Percentiles rank a stretch among this genome's conserved stretches.
Conservation (phyloP, 2,113 vertebrate genomes). For the Xerus inauris region DNA sequence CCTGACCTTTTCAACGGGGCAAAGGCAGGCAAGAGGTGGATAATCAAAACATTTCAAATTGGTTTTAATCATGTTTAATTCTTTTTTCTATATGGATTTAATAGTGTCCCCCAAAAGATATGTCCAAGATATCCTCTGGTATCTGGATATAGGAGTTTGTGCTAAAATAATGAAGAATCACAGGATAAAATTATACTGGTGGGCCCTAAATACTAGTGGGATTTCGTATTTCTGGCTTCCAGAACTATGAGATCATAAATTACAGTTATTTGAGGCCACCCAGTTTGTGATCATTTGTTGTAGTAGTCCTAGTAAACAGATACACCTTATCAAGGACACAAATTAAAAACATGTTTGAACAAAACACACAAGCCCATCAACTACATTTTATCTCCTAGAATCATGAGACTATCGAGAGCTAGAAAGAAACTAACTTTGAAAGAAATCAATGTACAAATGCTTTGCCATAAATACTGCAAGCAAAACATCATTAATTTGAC, state of each 20-base stretch:
- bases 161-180: background rate
- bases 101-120: background rate
- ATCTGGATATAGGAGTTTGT: background rate
- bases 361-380: background rate
- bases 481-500: slow-evolving; percentile 50
- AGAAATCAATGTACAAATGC: slow-evolving; percentile 22
- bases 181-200: background rate
- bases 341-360: background rate
- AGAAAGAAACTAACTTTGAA: slow-evolving; percentile 42
- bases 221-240: background rate
- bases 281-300: background rate
- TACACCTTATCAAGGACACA: background rate
- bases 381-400: background rate
- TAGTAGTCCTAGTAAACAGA: background rate
- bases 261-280: background rate
- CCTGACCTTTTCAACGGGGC: background rate
- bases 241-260: background rate
- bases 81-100: background rate
- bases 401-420: background rate
- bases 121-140: background rate
- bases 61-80: background rate
- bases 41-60: background rate
- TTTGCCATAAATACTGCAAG: slow-evolving; percentile 32
- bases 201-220: background rate
- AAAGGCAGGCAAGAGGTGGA: background rate